Percentiles rank a stretch among this genome's conserved stretches.
Conservation (phyloP, 2,797 vertebrate species). For the Scarus forsteni region DNA sequence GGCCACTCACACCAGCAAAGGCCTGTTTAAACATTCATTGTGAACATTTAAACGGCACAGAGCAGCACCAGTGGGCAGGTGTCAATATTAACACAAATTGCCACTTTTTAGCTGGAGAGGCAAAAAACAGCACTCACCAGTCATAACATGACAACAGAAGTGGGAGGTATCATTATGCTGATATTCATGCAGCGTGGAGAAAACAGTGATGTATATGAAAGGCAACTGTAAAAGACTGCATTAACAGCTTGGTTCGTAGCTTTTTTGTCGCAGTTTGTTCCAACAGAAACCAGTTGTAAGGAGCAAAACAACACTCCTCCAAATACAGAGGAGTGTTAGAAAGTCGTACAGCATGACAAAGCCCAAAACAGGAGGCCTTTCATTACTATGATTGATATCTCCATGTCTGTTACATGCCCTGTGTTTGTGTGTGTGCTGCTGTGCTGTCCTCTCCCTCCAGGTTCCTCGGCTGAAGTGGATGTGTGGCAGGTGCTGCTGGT, state of each 20-base stretch:
- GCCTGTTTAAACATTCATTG: constrained; percentile 77
- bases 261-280: no score
- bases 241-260: neutral
- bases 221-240: constrained; percentile 11
- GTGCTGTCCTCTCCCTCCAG: no score
- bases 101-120: constrained; percentile 68
- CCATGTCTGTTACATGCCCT: no score
- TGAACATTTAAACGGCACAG: constrained; percentile 70
- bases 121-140: constrained; percentile 60
- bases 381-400: no score
- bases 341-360: no score
- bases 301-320: no score
- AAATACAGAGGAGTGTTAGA: no score
- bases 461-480: no score
- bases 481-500: no score
- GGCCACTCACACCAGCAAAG: constrained; percentile 55
- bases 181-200: constrained; percentile 10
- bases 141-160: constrained; percentile 55
- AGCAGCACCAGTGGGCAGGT: constrained; percentile 55
- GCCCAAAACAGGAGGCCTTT: no score
- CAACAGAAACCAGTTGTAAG: no score
- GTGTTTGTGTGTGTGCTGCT: no score
- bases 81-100: constrained; percentile 74
- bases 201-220: constrained; percentile 11
- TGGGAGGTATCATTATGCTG: constrained; percentile 48